Evolutionary conservation across 2,113 vertebrate genomes (phyloP), one percentile per base, ranked within the genome.

Genomic region (Amazona guildingii): DNA sequence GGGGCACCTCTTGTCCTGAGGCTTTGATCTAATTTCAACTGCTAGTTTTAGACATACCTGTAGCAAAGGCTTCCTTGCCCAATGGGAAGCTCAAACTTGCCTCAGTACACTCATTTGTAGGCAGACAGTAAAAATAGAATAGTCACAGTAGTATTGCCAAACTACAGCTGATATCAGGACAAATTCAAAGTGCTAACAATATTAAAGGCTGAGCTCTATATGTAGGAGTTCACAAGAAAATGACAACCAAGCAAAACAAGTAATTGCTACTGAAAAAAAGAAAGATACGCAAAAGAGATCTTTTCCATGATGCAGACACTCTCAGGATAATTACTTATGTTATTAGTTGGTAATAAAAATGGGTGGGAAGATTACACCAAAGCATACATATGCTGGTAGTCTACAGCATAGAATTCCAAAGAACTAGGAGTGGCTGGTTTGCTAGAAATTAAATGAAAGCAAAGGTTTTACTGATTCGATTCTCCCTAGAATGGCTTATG

Each of bases 81-180:
- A 9, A 48, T 4, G 24, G 35, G 51, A 72, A 52, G 19, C 28
- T 63, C 57, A n/a, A 23, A 28, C 11, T 24, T 25, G 13, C 17
- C 17, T 27, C 49, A 12, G 24, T 8, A n/a, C 11, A 10, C 23
- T 6, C 11, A 13, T 11, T 39, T 67, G 55, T 51, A 55, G 72
- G 62, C 8, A 41, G 29, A 17, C 0, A 10, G 4, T n/a, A 16
- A 20, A 69, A 64, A 1, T 4, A 54, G 6, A 37, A 0, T 9
- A 8, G 59, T 51, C 61, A n/a, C 24, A 55, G 25, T 8, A 6
- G 9, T 9, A 6, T 54, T 74, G 44, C 41, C 43, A 72, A 73
- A 52, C 54, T 43, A 7, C 24, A 61, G 37, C 9, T 51, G 61
- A 25, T 18, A 35, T n/a, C 16, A 64, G 66, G 55, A 68, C 11